Conservation (phyloP, 2,797 vertebrate species). For the Basileuterus tristriatus region DNA sequence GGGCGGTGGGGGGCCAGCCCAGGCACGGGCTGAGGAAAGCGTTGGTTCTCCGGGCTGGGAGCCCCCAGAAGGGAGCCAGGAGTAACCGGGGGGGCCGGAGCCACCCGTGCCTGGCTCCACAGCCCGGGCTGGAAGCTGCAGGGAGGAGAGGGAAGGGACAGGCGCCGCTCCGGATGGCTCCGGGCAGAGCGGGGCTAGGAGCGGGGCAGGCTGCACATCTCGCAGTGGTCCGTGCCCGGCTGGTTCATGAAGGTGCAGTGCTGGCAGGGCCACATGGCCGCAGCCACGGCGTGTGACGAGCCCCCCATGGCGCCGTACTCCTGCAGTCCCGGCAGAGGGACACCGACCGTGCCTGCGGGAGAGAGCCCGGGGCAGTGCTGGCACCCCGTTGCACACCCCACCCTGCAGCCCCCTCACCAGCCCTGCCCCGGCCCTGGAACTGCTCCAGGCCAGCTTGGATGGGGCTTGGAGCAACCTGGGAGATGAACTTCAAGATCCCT, state of each 20-base stretch:
- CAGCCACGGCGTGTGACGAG: conserved; percentile 76
- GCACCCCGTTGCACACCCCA: fast-evolving
- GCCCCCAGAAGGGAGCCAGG: not conserved
- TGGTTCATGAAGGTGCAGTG: conserved; percentile 99
- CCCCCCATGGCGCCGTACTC: conserved; percentile 89
- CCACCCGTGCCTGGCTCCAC: not conserved
- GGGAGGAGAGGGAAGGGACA: not conserved
- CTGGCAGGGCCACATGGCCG: conserved; percentile 94
- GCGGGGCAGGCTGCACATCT: conserved; percentile 97
- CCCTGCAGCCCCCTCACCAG: not conserved
- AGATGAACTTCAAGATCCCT: not conserved
- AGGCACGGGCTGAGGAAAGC: not conserved
- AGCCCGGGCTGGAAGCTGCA: not conserved
- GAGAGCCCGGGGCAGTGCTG: not conserved
- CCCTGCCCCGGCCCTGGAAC: not conserved
- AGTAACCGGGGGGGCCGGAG: not conserved
- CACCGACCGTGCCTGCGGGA: conserved; percentile 87
- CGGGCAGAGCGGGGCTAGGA: conserved; percentile 76
- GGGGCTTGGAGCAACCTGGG: not conserved
- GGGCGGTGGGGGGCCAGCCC: not conserved
- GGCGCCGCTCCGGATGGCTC: conserved; percentile 41
- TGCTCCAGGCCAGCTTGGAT: not conserved
- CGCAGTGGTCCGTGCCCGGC: conserved; percentile 95
- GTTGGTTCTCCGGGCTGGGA: not conserved
- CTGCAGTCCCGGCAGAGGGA: conserved; percentile 86